A percentile compares a stretch with the other conserved stretches of the same genome.
Evolutionary conservation across 2,113 vertebrate genomes (phyloP).

Genomic region (Tricholaema leucomelas): DNA sequence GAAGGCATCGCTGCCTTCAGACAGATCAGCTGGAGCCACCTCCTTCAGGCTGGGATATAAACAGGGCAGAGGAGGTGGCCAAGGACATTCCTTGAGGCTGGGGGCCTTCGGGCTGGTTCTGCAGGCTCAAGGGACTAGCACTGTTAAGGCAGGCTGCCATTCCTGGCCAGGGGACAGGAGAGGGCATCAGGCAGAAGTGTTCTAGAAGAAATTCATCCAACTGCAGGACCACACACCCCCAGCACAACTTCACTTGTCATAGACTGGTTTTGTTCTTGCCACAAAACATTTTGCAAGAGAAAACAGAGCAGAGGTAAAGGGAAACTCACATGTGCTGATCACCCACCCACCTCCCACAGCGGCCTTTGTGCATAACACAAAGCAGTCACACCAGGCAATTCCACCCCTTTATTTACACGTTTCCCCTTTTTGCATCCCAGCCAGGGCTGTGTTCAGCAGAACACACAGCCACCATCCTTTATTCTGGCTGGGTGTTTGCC

Average conservation of each 20-base stretch:
- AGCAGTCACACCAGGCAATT: neutral
- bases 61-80: fast-evolving
- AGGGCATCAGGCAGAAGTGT: neutral
- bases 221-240: neutral
- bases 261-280: neutral
- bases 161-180: neutral
- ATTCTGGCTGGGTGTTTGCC: neutral
- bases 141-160: fast-evolving
- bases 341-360: neutral
- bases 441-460: neutral
- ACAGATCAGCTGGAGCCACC: fast-evolving
- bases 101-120: neutral
- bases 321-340: neutral
- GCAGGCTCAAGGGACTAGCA: neutral
- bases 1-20: neutral
- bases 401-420: neutral
- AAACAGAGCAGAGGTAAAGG: neutral
- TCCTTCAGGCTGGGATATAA: neutral
- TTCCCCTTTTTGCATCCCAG: neutral
- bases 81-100: neutral
- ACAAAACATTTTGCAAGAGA: neutral
- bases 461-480: neutral
- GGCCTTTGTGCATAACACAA: neutral
- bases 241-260: neutral
- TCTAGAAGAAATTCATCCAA: neutral